Evolutionary conservation across 1,140 invertebrate species (phyloP).

Genomic region (Drosophila ananassae): DNA sequence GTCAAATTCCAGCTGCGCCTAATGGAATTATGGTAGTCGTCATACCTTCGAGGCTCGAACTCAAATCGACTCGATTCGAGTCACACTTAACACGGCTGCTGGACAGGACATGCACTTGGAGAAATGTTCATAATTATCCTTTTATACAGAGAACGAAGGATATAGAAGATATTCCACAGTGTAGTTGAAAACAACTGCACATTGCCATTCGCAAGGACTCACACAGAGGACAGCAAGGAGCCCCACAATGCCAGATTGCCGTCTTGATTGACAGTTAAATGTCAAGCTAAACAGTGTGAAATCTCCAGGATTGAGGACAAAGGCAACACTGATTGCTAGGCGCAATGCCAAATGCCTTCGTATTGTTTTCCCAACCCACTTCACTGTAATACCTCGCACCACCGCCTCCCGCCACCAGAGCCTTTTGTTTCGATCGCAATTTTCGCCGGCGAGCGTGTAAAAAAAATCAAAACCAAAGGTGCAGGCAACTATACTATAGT

Average conservation of each 20-base stretch:
- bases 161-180: not conserved
- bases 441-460: conserved; percentile 12
- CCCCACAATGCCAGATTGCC: conserved; percentile 58
- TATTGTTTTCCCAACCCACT: conserved; percentile 62
- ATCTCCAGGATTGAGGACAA: conserved; percentile 60
- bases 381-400: conserved; percentile 7
- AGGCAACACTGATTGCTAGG: conserved; percentile 71
- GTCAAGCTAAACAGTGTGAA: conserved; percentile 81
- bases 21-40: conserved; percentile 74
- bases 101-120: conserved; percentile 16
- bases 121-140: not conserved
- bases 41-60: conserved; percentile 43
- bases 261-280: conserved; percentile 77
- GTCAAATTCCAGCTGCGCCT: conserved; percentile 37
- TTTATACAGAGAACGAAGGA: not conserved
- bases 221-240: conserved; percentile 31
- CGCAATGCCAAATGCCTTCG: conserved; percentile 71
- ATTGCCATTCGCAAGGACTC: conserved; percentile 26
- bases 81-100: conserved; percentile 55
- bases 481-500: conserved; percentile 17
- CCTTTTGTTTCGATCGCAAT: conserved; percentile 67
- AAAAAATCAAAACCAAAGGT: conserved; percentile 44
- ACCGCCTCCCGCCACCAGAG: not conserved
- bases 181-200: conserved; percentile 2
- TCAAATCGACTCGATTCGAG: conserved; percentile 41